These are phyloP conservation scores for Apis laboriosa DNA, from an alignment of 1,140 invertebrate species.

Conservation along the genomic window DNA sequence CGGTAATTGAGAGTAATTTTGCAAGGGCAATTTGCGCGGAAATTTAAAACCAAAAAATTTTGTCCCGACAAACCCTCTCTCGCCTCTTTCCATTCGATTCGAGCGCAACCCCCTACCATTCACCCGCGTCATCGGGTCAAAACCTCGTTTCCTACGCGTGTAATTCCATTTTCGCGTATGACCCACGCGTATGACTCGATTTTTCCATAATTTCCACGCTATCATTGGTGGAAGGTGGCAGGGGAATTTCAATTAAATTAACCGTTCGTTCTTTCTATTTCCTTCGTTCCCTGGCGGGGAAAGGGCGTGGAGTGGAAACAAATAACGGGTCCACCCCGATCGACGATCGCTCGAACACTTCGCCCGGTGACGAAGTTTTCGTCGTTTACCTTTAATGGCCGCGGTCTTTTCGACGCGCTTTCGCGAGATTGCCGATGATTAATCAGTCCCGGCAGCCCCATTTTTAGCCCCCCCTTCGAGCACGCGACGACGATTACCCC, in stretches of 20 bases:
- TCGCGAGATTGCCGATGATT: slow-evolving; percentile 75
- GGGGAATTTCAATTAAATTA: slow-evolving; percentile 78
- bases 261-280: slow-evolving; percentile 36
- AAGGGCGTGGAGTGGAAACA: slow-evolving; percentile 26
- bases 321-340: slow-evolving; percentile 39
- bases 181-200: slow-evolving; percentile 75
- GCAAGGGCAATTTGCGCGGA: slow-evolving; percentile 68
- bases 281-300: neutral
- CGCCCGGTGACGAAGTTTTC: slow-evolving; percentile 70
- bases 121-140: slow-evolving; percentile 74
- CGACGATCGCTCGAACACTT: slow-evolving; percentile 19
- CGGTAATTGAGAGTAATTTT: slow-evolving; percentile 75
- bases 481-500: slow-evolving; percentile 61
- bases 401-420: slow-evolving; percentile 68
- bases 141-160: slow-evolving; percentile 69
- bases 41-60: slow-evolving; percentile 75
- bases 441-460: slow-evolving; percentile 74
- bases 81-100: neutral
- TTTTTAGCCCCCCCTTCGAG: slow-evolving; percentile 64
- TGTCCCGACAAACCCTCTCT: slow-evolving; percentile 34
- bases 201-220: slow-evolving; percentile 74
- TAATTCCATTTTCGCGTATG: slow-evolving; percentile 77
- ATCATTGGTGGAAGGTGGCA: slow-evolving; percentile 20
- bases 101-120: slow-evolving; percentile 54
- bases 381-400: slow-evolving; percentile 74